Evolutionary conservation across 2,797 vertebrate genomes (phyloP).

Genomic region (Gila robusta): DNA sequence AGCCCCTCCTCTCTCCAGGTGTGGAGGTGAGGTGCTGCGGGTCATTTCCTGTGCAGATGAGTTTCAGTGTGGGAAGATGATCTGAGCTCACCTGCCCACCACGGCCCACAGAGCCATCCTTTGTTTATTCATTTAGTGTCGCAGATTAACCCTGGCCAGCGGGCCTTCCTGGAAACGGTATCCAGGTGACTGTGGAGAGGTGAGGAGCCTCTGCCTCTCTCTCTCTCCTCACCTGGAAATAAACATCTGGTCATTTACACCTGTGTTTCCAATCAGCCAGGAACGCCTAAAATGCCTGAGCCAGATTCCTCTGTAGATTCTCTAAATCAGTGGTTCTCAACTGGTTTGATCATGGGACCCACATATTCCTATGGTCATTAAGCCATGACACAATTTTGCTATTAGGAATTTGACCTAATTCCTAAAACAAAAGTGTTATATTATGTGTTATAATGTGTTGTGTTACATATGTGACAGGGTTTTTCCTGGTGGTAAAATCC

Average conservation of each 20-base stretch:
- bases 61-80: slow-evolving; percentile 88
- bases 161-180: slow-evolving; percentile 87
- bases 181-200: slow-evolving; percentile 82
- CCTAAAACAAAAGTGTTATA: too few relatives aligned
- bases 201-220: slow-evolving; percentile 80
- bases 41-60: slow-evolving; percentile 93
- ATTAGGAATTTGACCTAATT: too few relatives aligned
- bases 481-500: too few relatives aligned
- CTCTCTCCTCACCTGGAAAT: slow-evolving; percentile 98
- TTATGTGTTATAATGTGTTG: too few relatives aligned
- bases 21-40: slow-evolving; percentile 87
- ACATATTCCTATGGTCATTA: too few relatives aligned
- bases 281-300: slow-evolving; percentile 90
- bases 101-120: slow-evolving; percentile 89
- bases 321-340: slow-evolving; percentile 57
- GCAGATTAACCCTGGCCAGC: slow-evolving; percentile 88
- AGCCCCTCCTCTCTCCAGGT: slow-evolving; percentile 82
- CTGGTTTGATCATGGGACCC: too few relatives aligned
- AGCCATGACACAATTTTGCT: too few relatives aligned
- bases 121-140: slow-evolving; percentile 95
- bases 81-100: slow-evolving; percentile 93
- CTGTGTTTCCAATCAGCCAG: slow-evolving; percentile 85
- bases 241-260: slow-evolving; percentile 85
- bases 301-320: slow-evolving; percentile 77
- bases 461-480: too few relatives aligned